Evolutionary conservation across 2,888 invertebrate species (phyloP), one percentile per base, ranked within the genome.

Genomic region (Phyllotreta striolata): DNA sequence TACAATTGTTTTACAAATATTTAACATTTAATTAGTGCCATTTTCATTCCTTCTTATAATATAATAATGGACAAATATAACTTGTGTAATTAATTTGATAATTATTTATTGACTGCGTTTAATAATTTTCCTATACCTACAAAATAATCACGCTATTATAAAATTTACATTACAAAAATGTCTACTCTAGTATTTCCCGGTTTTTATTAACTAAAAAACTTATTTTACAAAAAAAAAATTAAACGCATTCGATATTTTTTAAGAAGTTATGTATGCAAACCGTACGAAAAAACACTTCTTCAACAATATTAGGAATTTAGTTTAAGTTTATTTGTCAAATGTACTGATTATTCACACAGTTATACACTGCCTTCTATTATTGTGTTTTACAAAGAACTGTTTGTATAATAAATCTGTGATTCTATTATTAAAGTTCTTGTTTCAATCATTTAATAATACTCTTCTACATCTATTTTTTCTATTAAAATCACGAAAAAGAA

Each of bases 381-480:
- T 78, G 72, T 76, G 74, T 78, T 78, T 77, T 78, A 76, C 70
- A 74, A 73, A 75, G 56, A 77, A 77, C 75, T 79, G 77, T 79
- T 78, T 80, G 79, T 80, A 79, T 78, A 80, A 80, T 81, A 81
- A 81, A 81, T 78, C 81, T 81, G 78, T 81, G 79, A 80, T 80
- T 79, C 77, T 79, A 77, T 70, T 68, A 73, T 67, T 68, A 64
- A 43, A 44, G 8, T 14, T 37, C 12, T 40, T 37, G 39, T 47
- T 55, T 41, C n/a, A n/a, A n/a, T n/a, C n/a, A n/a, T n/a, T n/a
- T n/a, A n/a, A n/a, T n/a, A n/a, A n/a, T n/a, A n/a, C n/a, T n/a
- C n/a, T n/a, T n/a, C n/a, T n/a, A n/a, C n/a, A n/a, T n/a, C n/a
- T n/a, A n/a, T n/a, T n/a, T n/a, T n/a, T n/a, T n/a, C n/a, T n/a